Percentiles rank a stretch among this genome's conserved stretches.
Evolutionary conservation across 1,140 invertebrate species (phyloP).

Genomic region (Drosophila tristis): DNA sequence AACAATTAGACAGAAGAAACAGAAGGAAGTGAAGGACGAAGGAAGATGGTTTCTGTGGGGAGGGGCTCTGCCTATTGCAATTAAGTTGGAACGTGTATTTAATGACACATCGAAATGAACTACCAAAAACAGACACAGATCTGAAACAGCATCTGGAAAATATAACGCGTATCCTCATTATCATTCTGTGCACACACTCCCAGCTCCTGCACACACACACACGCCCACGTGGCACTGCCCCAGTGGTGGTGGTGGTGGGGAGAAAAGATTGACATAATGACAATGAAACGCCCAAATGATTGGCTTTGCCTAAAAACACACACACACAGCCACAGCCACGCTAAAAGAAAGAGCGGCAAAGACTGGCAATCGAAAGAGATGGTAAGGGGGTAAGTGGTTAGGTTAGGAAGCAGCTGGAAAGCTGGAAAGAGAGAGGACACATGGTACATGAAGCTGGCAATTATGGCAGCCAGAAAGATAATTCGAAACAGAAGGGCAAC

Average conservation of each 20-base stretch:
- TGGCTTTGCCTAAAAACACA: constrained; percentile 49
- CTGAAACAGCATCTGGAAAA: constrained; percentile 51
- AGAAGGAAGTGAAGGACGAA: too few relatives aligned
- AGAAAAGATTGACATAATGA: constrained; percentile 57
- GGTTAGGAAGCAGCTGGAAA: neutral
- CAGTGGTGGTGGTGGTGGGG: constrained; percentile 28
- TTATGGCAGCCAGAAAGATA: constrained; percentile 48
- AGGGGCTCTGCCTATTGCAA: constrained; percentile 24
- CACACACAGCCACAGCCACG: constrained; percentile 34
- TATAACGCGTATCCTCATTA: constrained; percentile 63
- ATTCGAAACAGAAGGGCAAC: constrained; percentile 48
- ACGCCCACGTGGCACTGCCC: neutral
- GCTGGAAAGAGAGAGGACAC: constrained; percentile 1
- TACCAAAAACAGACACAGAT: constrained; percentile 64
- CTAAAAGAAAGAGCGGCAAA: neutral
- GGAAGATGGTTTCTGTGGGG: too few relatives aligned
- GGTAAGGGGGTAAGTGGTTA: neutral
- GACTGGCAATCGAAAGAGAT: neutral
- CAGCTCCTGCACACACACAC: constrained; percentile 12
- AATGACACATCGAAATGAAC: constrained; percentile 77
- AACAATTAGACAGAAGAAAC: too few relatives aligned
- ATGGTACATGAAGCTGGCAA: constrained; percentile 27
- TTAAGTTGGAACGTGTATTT: constrained; percentile 75
- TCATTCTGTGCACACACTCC: constrained; percentile 41
- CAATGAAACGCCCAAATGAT: constrained; percentile 76